Percentiles rank a stretch among this genome's conserved stretches.
phyloP scores from a whole-genome alignment of 2,113 vertebrate species.

The Plectropomus leopardus region DNA sequence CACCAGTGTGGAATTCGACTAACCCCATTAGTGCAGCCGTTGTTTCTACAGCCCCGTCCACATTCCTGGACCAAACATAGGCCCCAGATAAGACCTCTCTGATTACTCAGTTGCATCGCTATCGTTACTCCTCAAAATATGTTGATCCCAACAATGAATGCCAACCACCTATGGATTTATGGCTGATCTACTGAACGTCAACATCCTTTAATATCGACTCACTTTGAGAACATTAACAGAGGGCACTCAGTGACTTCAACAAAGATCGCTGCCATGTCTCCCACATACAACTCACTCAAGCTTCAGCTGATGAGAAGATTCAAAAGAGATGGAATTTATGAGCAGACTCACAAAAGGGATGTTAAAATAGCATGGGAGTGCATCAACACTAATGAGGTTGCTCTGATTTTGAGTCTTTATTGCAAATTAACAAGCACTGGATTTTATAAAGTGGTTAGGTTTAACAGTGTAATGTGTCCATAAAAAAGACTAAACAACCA shows the following conservation, averaged over 20 bases:
- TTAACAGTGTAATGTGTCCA: constrained; percentile 33
- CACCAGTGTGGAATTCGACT: constrained; percentile 85
- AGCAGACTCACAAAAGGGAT: neutral
- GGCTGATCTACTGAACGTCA: constrained; percentile 41
- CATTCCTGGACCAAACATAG: constrained; percentile 75
- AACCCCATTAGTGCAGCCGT: constrained; percentile 77
- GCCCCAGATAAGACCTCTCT: constrained; percentile 85
- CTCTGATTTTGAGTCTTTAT: constrained; percentile 39
- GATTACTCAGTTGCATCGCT: constrained; percentile 78
- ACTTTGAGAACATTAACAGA: constrained; percentile 36
- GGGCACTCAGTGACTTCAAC: constrained; percentile 20
- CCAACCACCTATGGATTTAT: constrained; percentile 49
- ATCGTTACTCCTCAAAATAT: constrained; percentile 79
- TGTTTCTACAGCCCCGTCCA: constrained; percentile 80
- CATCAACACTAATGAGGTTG: neutral
- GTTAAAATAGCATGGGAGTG: constrained; percentile 23
- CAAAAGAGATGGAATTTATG: constrained; percentile 39
- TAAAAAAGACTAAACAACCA: constrained; percentile 47
- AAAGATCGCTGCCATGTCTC: neutral
- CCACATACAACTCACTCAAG: neutral
- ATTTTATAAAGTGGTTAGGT: constrained; percentile 28
- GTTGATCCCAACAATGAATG: constrained; percentile 67
- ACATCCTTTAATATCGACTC: constrained; percentile 28
- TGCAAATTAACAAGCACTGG: constrained; percentile 43
- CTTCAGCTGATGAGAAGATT: constrained; percentile 29